Conservation (phyloP, 2,888 invertebrate species). For the Corythucha ciliata region DNA sequence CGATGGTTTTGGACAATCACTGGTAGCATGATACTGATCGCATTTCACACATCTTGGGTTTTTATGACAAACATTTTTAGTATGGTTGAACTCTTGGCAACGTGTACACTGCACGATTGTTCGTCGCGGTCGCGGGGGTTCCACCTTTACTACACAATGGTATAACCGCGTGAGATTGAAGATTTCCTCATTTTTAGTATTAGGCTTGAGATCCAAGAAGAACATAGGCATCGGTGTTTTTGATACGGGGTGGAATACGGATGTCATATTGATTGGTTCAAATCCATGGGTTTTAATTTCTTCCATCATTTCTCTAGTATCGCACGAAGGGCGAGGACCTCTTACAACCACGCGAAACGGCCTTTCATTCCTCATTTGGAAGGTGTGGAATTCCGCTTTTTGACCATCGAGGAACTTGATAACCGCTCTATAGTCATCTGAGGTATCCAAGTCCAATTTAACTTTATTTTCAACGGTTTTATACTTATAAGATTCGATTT, state of each 20-base stretch:
- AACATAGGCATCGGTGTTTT: slow-evolving; percentile 11
- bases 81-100: slow-evolving; percentile 16
- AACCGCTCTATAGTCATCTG: slow-evolving; percentile 6
- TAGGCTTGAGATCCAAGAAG: slow-evolving; percentile 8
- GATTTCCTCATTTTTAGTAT: slow-evolving; percentile 11
- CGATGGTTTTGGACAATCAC: slow-evolving; percentile 13
- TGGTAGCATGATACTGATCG: slow-evolving; percentile 15
- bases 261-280: slow-evolving; percentile 10
- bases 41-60: slow-evolving; percentile 22
- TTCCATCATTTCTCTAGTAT: slow-evolving; percentile 5
- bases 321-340: slow-evolving; percentile 8
- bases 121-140: slow-evolving; percentile 6
- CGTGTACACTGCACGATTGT: slow-evolving; percentile 6
- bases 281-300: slow-evolving; percentile 10
- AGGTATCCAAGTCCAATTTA: slow-evolving; percentile 5
- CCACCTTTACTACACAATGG: slow-evolving; percentile 11
- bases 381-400: slow-evolving; percentile 12
- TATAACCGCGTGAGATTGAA: slow-evolving; percentile 6
- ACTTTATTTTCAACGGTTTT: slow-evolving; percentile 16
- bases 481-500: neutral
- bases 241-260: slow-evolving; percentile 7
- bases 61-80: slow-evolving; percentile 14
- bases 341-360: slow-evolving; percentile 9
- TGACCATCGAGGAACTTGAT: neutral
- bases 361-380: slow-evolving; percentile 12